Evolutionary conservation across 64 coral and sea anemone genomes (phyloP).

Genomic region (Stylophora pistillata): DNA sequence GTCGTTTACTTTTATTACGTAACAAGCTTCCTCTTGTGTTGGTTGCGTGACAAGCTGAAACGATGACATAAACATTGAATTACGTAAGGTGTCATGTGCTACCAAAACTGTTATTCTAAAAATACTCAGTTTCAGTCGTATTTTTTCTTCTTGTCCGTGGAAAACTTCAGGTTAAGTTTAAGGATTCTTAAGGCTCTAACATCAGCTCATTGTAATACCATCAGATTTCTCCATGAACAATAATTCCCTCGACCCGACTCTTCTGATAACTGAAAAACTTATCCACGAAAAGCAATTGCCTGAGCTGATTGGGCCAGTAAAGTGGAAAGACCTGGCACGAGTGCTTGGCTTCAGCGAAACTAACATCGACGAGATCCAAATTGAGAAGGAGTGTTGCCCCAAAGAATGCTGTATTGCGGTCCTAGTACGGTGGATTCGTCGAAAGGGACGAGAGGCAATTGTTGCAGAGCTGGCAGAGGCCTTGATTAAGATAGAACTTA

Average conservation of each 20-base stretch:
- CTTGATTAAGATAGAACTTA: background rate
- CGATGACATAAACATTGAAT: too few species aligned
- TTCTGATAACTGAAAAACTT: background rate
- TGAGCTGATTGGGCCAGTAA: background rate
- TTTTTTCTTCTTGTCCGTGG: too few species aligned
- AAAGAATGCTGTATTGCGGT: constrained; percentile 15
- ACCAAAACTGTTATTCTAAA: too few species aligned
- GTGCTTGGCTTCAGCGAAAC: background rate
- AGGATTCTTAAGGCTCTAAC: too few species aligned
- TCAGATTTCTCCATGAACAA: too few species aligned
- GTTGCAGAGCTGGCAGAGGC: background rate
- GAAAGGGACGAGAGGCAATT: background rate
- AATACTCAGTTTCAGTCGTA: too few species aligned
- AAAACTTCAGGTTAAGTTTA: too few species aligned
- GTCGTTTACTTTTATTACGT: too few species aligned
- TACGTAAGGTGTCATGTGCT: too few species aligned
- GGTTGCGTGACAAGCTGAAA: too few species aligned
- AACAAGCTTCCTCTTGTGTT: too few species aligned
- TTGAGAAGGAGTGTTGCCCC: background rate
- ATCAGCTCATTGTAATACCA: too few species aligned
- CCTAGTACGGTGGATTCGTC: background rate
- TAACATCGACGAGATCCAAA: background rate
- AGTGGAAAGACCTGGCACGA: constrained; percentile 16
- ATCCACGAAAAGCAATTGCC: background rate
- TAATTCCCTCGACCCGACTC: background rate